A percentile compares a stretch with the other conserved stretches of the same genome.
Conservation (phyloP, 2,888 invertebrate genomes). For the Melitaea athalia region DNA sequence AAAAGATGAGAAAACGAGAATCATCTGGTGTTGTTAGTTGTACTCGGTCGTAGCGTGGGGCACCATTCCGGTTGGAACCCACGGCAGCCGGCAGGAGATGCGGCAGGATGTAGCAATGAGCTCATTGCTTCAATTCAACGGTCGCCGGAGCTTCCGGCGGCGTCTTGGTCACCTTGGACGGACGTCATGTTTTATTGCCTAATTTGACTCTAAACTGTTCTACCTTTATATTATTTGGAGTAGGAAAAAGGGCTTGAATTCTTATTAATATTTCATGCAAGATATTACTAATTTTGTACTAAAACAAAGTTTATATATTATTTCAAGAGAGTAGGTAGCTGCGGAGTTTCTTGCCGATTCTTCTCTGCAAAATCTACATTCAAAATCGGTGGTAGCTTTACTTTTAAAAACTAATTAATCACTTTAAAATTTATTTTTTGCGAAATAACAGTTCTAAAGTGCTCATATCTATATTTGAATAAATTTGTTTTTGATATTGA, state of each 20-base stretch:
- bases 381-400: too few species aligned
- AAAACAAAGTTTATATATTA: too few species aligned
- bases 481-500: too few species aligned
- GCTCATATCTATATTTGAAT: too few species aligned
- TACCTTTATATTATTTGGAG: neutral
- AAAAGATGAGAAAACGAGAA: neutral
- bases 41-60: slow-evolving; percentile 7
- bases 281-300: too few species aligned
- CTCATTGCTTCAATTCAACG: slow-evolving; percentile 47
- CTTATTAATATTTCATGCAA: neutral
- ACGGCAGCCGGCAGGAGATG: slow-evolving; percentile 34
- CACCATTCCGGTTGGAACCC: slow-evolving; percentile 36
- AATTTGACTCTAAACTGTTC: slow-evolving; percentile 17
- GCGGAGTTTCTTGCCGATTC: too few species aligned
- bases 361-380: too few species aligned
- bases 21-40: neutral
- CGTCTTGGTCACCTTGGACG: slow-evolving; percentile 43
- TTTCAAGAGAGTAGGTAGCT: too few species aligned
- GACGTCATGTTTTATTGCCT: slow-evolving; percentile 21
- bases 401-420: too few species aligned
- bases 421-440: too few species aligned
- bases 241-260: neutral
- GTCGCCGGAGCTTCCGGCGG: slow-evolving; percentile 40
- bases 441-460: too few species aligned
- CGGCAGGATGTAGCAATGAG: slow-evolving; percentile 48